Base-by-base conservation (phyloP, 2,888 invertebrate genomes). In the Ophion slaviceki region DNA sequence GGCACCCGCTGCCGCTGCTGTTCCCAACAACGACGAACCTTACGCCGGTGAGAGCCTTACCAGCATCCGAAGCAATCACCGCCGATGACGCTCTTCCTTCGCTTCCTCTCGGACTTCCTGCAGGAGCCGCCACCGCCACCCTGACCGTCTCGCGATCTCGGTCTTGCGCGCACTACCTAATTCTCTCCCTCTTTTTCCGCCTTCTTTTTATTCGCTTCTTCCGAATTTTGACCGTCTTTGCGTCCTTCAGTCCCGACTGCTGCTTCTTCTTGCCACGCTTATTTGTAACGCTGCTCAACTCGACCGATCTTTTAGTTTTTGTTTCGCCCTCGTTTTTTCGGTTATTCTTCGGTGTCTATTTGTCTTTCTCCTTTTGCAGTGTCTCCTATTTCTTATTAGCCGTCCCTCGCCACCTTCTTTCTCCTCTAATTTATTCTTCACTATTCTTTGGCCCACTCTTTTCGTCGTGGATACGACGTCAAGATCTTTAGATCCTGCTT, bases 1-100 rank as follows among this genome's bases (percentile, higher is more conserved):
- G 87, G 94, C 95, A 93, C 95, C 94, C 89, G 95, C 95, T 86
- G 95, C 95, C 89, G 95, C 95, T 24, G 96, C 95, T 90, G 96
- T 96, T 80, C 94, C 92, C 64, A 91, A 92, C 85, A 93, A 93
- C 71, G 95, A 95, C 89, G 95, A 94, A 61, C 94, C 87, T 76
- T 85, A 89, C 85, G 94, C 94, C 6, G 94, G 94, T 80, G 71
- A 80, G 84, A 92, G 92, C 90, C 94, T 88, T 62, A 94, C 86
- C 68, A 85, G 82, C 75, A 83, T 82, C 86, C 86, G 78, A 81
- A 81, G 77, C 87, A 84, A 86, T 84, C 84, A 87, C 85, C 82
- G 64, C 80, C 77, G 86, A 86, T 83, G 80, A 78, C 78, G 80
- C 53, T 84, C 66, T 84, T 78, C 32, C 77, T 80, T 86, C 66